Evolutionary conservation across 1,140 invertebrate genomes (phyloP), one percentile per base, ranked within the genome.

Genomic region (Megathymus violae): DNA sequence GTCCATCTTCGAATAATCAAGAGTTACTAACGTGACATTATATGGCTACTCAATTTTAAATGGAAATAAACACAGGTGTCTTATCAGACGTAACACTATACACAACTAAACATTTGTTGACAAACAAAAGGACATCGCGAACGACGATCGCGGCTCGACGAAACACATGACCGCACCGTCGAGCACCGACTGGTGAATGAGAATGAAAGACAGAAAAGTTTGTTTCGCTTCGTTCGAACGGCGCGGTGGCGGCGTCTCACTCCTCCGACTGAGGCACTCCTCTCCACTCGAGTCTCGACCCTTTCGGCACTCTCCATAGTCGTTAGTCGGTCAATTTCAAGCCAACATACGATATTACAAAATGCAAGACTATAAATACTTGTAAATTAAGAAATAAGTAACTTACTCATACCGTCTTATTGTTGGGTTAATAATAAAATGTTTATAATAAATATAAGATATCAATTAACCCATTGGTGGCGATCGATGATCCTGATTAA

Each of bases 1-100:
- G 72, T 88, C 89, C 89, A 92, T 92, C 72, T 84, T 88, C 78
- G 60, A 58, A 64, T 16, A 76, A 83, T 76, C 78, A 65, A 46
- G 36, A 59, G 40, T 48, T 58, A 62, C 54, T 63, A 80, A 66
- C 71, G 69, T 19, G 62, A 74, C 76, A 76, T 80, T 31, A 62
- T 69, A 64, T 16, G 13, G 59, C 31, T 61, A 48, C 44, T 61
- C 46, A 31, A 44, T 72, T 62, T 61, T 67, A 68, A 63, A 71
- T n/a, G n/a, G 61, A 61, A 64, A 74, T 58, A 74, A 76, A 81
- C 68, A 58, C 62, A 71, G 73, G 16, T 52, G 48, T 52, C 48
- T 52, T 22, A 51, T 52, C 10, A 22, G 48, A 52, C 48, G 34
- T 66, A 56, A 74, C 85, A 86, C 82, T 62, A 67, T 78, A 74